Evolutionary conservation across 1,140 invertebrate genomes (phyloP).

Genomic region (Brachionus manjavacas): DNA sequence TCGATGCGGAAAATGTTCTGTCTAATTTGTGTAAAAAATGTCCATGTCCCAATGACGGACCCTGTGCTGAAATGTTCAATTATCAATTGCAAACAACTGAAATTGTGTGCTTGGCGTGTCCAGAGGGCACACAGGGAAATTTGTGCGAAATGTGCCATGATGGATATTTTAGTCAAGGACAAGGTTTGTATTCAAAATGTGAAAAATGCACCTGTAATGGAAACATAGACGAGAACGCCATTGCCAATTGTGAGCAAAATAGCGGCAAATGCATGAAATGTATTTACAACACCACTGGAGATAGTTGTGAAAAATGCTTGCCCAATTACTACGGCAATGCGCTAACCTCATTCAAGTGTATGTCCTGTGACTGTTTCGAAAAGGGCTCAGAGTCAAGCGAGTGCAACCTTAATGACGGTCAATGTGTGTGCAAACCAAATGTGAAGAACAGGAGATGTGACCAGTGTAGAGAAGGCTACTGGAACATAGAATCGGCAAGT

Average conservation of each 20-base stretch:
- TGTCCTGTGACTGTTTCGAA: slow-evolving; percentile 52
- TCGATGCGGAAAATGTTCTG: not conserved
- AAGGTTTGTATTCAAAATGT: slow-evolving; percentile 63
- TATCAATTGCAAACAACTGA: slow-evolving; percentile 59
- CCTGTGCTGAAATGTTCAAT: slow-evolving; percentile 80
- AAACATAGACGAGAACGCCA: slow-evolving; percentile 78
- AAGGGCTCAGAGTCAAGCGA: not conserved
- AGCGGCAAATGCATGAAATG: slow-evolving; percentile 93
- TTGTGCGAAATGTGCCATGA: slow-evolving; percentile 84
- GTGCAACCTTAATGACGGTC: slow-evolving; percentile 32
- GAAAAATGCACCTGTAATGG: slow-evolving; percentile 83
- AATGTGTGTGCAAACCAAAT: slow-evolving; percentile 32
- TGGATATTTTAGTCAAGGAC: slow-evolving; percentile 79
- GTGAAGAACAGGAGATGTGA: slow-evolving; percentile 29
- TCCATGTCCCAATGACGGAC: slow-evolving; percentile 85
- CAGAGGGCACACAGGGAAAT: slow-evolving; percentile 79
- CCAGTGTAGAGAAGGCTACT: slow-evolving; percentile 40
- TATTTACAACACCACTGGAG: slow-evolving; percentile 88
- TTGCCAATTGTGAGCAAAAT: slow-evolving; percentile 62
- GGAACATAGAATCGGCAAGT: slow-evolving; percentile 27
- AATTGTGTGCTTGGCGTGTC: slow-evolving; percentile 89
- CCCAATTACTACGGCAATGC: slow-evolving; percentile 65
- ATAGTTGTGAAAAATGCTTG: slow-evolving; percentile 75
- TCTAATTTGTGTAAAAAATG: slow-evolving; percentile 70
- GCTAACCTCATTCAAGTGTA: slow-evolving; percentile 76